Conservation (phyloP, 2,888 invertebrate species). For the Pelosia muscerda region DNA sequence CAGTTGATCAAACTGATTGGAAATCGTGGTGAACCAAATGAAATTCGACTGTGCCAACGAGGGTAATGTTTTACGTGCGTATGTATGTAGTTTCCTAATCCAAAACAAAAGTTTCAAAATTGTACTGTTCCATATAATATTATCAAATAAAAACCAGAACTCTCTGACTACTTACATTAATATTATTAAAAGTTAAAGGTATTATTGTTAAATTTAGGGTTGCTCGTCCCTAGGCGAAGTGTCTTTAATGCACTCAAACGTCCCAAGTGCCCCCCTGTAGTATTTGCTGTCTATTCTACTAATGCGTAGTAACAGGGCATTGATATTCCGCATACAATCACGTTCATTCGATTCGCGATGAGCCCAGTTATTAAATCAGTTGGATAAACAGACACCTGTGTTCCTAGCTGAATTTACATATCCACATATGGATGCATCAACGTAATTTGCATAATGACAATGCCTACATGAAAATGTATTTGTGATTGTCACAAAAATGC, state of each 20-base stretch:
- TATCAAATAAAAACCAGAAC: constrained; percentile 23
- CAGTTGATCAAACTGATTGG: no score
- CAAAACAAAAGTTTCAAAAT: neutral
- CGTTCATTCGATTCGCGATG: constrained; percentile 74
- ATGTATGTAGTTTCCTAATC: neutral
- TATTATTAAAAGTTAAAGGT: constrained; percentile 42
- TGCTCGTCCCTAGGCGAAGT: constrained; percentile 33
- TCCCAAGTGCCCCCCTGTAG: constrained; percentile 60
- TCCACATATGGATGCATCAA: constrained; percentile 51
- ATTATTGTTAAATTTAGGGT: constrained; percentile 42
- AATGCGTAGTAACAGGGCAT: constrained; percentile 76
- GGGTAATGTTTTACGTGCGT: no score
- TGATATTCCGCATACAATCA: constrained; percentile 76
- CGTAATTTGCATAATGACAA: constrained; percentile 70
- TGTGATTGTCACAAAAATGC: constrained; percentile 56
- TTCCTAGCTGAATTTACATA: constrained; percentile 64
- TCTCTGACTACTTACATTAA: constrained; percentile 25
- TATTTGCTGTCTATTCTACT: constrained; percentile 79
- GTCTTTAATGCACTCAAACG: constrained; percentile 34
- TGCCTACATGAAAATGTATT: constrained; percentile 53
- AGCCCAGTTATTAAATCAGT: constrained; percentile 83
- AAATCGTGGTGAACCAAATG: no score
- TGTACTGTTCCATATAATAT: neutral
- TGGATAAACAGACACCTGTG: constrained; percentile 79
- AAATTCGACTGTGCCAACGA: no score